Evolutionary conservation across 2,113 vertebrate genomes (phyloP), one percentile per base, ranked within the genome.

Genomic region (Labrus mixtus): DNA sequence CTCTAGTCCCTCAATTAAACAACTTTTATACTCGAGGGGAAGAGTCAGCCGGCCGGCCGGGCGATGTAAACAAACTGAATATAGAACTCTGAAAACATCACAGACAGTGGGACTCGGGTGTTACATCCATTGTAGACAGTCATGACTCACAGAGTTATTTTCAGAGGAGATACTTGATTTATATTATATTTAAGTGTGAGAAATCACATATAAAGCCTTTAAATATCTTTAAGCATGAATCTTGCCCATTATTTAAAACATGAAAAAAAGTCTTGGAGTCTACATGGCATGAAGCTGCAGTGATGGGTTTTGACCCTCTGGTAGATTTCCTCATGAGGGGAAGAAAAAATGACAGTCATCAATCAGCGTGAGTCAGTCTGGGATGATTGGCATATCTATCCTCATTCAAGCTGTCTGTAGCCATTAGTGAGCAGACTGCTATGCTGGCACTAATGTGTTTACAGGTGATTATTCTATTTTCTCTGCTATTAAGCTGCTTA

Each of bases 351-450:
- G 88, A 84, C 88, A 89, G 73, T 85, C 91, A 93, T 93, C 92
- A 87, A 92, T 94, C 91, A 92, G 74, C 36, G 12, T 22, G 70
- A 80, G 72, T 89, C 82, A 69, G 71, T 63, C 39, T 10, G 65
- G 58, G 68, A 74, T 87, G 90, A 91, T 78, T 85, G 89, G 90
- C 74, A 58, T 87, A 93, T 94, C 90, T 84, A 89, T 93, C 90
- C 87, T 93, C 91, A 93, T 94, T 88, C 77, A 69, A 75, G 54
- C 87, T 92, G 93, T 91, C 93, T 69, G 78, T 77, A 79, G 48
- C 58, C 84, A 91, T 95, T 92, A 92, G 82, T 60, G 74, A 73
- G 77, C 54, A 36, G 48, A 76, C 85, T 79, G 66, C 68, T 74
- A 77, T 19, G 58, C 25, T 13, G 41, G 54, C 41, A 41, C 61